Evolutionary conservation across 2,888 invertebrate species (phyloP), one percentile per base, ranked within the genome.

Genomic region (Cenopis cana): DNA sequence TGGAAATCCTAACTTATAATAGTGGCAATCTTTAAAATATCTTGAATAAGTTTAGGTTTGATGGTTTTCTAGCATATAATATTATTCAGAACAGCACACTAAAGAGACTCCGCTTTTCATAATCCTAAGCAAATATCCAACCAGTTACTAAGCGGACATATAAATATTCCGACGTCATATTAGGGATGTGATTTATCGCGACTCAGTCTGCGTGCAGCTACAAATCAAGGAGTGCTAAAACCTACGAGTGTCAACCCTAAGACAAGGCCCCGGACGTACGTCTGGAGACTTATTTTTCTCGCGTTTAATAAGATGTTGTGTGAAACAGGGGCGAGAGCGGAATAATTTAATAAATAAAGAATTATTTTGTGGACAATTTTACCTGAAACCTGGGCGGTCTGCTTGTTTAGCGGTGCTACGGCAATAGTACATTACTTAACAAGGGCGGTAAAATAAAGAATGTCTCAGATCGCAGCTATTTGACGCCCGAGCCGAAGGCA

Each of bases 201-300:
- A 54, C 59, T 59, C 62, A 65, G 64, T 73, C 72, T 70, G 50
- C 68, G 55, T 66, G 77, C 72, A 72, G 80, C 79, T 75, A 87
- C 88, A 88, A 88, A 90, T 90, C 87, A 89, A 82, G 82, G 76
- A 29, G 79, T 77, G 76, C 75, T 73, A 76, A 76, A 78, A 77
- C 80, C 76, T 79, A 77, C 75, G 78, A 77, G 79, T 80, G 86
- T 83, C 85, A 84, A 76, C 81, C 82, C 82, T 79, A 76, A 86
- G 87, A 89, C 88, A 88, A 85, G 79, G 79, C 84, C 83, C 78
- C 81, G 64, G 78, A 82, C 84, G 87, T 83, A 81, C 78, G 78
- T 76, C 79, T 73, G 71, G 76, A 75, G 79, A 81, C 81, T 83
- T 87, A 87, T 86, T 84, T 87, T 86, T 85, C 86, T 81, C 80